phyloP scores from a whole-genome alignment of 2,797 vertebrate species.

The Onychomys leucogaster region DNA sequence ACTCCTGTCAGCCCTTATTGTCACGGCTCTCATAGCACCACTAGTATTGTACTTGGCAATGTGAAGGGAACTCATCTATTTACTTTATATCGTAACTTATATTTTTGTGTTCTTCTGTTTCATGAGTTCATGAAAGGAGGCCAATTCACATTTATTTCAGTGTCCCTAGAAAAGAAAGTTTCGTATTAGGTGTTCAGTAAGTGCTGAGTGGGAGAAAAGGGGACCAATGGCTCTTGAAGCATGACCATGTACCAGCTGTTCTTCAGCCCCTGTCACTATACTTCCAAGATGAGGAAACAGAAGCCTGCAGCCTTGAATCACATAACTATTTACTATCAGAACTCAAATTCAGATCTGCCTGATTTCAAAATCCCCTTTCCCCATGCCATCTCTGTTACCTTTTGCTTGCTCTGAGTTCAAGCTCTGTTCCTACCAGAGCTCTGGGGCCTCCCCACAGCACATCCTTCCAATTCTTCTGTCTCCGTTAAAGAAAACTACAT shows the following conservation, averaged over 20 bases:
- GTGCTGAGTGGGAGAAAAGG: conserved; percentile 24
- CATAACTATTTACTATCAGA: conserved; percentile 14
- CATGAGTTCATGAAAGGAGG: conserved; percentile 52
- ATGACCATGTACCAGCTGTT: neutral
- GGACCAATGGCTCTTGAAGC: neutral
- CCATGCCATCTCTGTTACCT: neutral
- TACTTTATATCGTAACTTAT: conserved; percentile 46
- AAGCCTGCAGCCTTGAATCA: conserved; percentile 39
- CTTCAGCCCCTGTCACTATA: neutral
- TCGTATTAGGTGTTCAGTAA: conserved; percentile 29
- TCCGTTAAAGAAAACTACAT: neutral
- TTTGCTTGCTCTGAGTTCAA: neutral
- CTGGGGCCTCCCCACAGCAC: neutral
- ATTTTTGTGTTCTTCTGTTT: conserved; percentile 47
- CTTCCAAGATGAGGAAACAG: neutral
- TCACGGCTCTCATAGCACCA: neutral
- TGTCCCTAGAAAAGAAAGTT: conserved; percentile 55
- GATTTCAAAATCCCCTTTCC: conserved; percentile 21
- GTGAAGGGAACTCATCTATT: conserved; percentile 46
- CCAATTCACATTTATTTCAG: conserved; percentile 46
- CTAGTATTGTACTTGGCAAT: conserved; percentile 12
- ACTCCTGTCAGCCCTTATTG: neutral
- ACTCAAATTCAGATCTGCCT: neutral
- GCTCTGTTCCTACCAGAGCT: neutral
- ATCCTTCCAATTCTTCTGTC: conserved; percentile 7